Evolutionary conservation across 2,888 invertebrate species (phyloP).

Genomic region (Galerucella calmariensis): DNA sequence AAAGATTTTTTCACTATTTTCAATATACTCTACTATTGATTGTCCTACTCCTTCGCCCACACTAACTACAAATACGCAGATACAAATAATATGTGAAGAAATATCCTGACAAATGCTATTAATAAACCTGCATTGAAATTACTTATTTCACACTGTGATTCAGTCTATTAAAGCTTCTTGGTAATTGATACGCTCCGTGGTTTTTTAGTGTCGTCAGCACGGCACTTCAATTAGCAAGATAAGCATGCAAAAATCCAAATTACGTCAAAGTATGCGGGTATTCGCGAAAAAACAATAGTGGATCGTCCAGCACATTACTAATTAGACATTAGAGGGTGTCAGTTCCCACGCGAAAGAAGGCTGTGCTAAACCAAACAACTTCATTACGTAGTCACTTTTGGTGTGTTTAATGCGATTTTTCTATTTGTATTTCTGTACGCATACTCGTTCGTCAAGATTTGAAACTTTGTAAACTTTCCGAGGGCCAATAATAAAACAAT

Average conservation of each 20-base stretch:
- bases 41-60: too few relatives aligned
- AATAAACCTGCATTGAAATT: neutral
- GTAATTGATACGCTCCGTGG: constrained; percentile 7
- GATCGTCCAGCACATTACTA: constrained; percentile 55
- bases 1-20: too few relatives aligned
- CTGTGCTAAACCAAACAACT: constrained; percentile 53
- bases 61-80: neutral
- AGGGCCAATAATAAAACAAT: too few relatives aligned
- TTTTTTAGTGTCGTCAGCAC: neutral
- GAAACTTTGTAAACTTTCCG: too few relatives aligned
- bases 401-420: constrained; percentile 57
- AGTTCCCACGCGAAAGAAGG: constrained; percentile 58
- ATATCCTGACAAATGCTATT: neutral
- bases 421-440: constrained; percentile 61
- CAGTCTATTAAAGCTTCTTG: neutral
- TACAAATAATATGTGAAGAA: neutral
- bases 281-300: constrained; percentile 54
- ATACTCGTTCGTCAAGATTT: constrained; percentile 44
- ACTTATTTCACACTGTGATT: neutral
- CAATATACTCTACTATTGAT: too few relatives aligned
- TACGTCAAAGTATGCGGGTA: constrained; percentile 58
- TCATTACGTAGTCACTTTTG: constrained; percentile 61
- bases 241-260: constrained; percentile 47
- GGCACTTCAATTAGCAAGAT: constrained; percentile 53
- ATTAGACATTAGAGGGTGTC: constrained; percentile 50